These are phyloP conservation scores for Coelinius sp. DNA, from an alignment of 2,888 invertebrate genomes.

Conservation along the genomic window DNA sequence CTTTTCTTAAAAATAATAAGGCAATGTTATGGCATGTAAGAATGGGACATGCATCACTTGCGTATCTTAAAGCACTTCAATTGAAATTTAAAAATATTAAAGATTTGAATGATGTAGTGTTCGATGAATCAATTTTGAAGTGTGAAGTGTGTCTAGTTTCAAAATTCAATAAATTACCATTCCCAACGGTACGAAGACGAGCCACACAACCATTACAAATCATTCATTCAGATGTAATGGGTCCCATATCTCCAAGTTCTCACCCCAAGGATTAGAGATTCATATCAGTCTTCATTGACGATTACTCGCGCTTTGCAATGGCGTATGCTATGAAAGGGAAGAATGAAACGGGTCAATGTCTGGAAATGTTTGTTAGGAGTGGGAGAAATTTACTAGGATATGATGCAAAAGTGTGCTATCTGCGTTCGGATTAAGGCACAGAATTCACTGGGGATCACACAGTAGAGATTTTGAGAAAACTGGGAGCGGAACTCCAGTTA, in stretches of 20 bases:
- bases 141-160: too few species aligned
- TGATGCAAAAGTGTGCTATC: constrained; percentile 42
- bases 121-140: too few species aligned
- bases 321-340: constrained; percentile 47
- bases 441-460: constrained; percentile 41
- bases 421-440: constrained; percentile 41
- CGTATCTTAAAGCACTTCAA: too few species aligned
- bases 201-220: constrained; percentile 41
- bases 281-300: constrained; percentile 44
- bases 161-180: too few species aligned
- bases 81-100: too few species aligned
- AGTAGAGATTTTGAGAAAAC: constrained; percentile 31
- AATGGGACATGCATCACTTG: too few species aligned
- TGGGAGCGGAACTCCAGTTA: constrained; percentile 11
- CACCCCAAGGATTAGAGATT: constrained; percentile 39
- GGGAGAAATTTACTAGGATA: constrained; percentile 46
- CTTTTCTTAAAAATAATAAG: too few species aligned
- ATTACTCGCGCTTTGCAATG: constrained; percentile 47
- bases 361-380: constrained; percentile 46
- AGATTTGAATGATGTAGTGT: too few species aligned
- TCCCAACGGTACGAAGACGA: constrained; percentile 22
- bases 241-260: constrained; percentile 42
- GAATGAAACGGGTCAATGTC: constrained; percentile 46
- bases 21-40: too few species aligned
- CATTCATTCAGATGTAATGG: constrained; percentile 46